Evolutionary conservation across 2,797 vertebrate genomes (phyloP), one percentile per base, ranked within the genome.

Genomic region (Streptopelia turtur): DNA sequence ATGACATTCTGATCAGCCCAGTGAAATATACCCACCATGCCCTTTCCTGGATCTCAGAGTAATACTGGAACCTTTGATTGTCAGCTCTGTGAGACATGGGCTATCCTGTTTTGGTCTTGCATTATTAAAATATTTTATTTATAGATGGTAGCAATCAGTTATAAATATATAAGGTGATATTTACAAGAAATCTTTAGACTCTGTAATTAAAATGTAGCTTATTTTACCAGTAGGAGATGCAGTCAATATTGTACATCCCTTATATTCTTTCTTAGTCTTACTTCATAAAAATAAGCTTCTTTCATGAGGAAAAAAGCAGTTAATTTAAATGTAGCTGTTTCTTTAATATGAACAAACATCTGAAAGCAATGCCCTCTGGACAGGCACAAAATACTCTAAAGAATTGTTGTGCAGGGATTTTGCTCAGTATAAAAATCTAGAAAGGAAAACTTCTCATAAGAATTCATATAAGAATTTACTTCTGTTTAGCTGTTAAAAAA

Each of bases 291-390:
- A 72, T 69, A 81, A 81, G 14, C 22, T 83, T 3, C 25, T 92
- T 93, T 81, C 13, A 23, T 30, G 57, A 87, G 43, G 47, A 85
- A 75, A 63, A 63, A 83, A 52, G 3, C n/a, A 76, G 64, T 59
- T 77, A 53, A 61, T 59, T 94, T 91, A 77, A 79, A 84, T 65
- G 39, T 57, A 89, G 33, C 49, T 83, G 23, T 92, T 37, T 94
- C 41, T 76, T 49, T 87, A 83, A 69, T 83, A 52, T 31, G 65
- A 89, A 43, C 33, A 88, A 91, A 83, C 68, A 65, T 77, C 41
- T 89, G 81, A 90, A 78, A 96, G 76, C 35, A 69, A 3, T 87
- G 72, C 76, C 85, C 55, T 83, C 56, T 81, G 50, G 79, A 57
- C 60, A 81, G 27, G 35, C 75, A 30, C 53, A 68, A 89, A 93